phyloP scores from a whole-genome alignment of 2,797 vertebrate genomes.

The Spondyliosoma cantharus region DNA sequence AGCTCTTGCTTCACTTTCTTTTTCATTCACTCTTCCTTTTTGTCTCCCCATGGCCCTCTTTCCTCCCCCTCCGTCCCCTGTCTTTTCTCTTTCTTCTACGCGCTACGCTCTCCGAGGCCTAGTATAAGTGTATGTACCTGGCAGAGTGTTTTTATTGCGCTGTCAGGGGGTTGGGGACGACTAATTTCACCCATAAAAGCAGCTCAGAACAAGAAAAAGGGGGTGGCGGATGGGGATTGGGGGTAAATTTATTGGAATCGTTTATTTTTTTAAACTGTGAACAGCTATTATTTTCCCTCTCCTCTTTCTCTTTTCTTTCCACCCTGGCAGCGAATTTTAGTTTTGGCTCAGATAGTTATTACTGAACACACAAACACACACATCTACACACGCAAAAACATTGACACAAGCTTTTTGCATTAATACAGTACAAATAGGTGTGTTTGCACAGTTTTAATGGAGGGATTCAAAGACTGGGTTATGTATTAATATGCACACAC shows the following conservation, averaged over 20 bases:
- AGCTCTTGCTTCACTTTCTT: constrained; percentile 1
- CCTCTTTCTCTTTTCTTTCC: constrained; percentile 69
- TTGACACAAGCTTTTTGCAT: constrained; percentile 36
- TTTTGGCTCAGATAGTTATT: constrained; percentile 49
- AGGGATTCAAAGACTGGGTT: constrained; percentile 23
- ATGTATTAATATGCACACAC: constrained; percentile 38
- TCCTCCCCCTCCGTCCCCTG: constrained; percentile 32
- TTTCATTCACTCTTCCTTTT: constrained; percentile 32
- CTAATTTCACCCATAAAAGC: constrained; percentile 80
- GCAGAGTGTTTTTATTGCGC: constrained; percentile 78
- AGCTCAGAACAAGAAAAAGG: constrained; percentile 76
- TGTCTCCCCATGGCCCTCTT: constrained; percentile 26
- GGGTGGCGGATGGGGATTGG: constrained; percentile 59
- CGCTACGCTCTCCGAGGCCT: constrained; percentile 65
- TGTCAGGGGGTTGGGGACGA: constrained; percentile 77
- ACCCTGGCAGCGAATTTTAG: constrained; percentile 52
- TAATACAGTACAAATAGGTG: constrained; percentile 35
- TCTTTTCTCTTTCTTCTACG: constrained; percentile 37
- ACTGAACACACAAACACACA: constrained; percentile 35
- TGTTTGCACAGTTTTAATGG: constrained; percentile 1
- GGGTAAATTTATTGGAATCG: constrained; percentile 78
- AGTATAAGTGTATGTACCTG: constrained; percentile 76
- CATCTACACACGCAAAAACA: constrained; percentile 39
- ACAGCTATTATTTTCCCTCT: constrained; percentile 78
- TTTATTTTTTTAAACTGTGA: constrained; percentile 69